Conservation (phyloP, 2,888 invertebrate genomes). For the Sialis fuliginosa region DNA sequence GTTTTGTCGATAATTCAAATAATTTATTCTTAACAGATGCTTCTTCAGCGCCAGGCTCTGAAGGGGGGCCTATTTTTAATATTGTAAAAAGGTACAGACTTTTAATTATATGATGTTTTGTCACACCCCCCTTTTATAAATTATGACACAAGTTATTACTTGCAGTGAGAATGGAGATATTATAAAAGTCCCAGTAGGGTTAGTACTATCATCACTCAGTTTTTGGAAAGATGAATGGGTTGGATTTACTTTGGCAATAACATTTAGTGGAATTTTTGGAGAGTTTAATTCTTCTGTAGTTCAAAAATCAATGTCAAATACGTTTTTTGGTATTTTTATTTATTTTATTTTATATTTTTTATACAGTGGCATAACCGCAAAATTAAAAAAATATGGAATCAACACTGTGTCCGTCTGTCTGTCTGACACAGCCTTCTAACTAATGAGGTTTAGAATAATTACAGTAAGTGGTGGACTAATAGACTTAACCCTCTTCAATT, state of each 20-base stretch:
- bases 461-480: too few species aligned
- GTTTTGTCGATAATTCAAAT: slow-evolving; percentile 30
- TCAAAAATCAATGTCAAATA: too few species aligned
- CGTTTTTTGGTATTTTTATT: too few species aligned
- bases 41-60: slow-evolving; percentile 37
- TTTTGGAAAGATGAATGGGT: slow-evolving; percentile 30
- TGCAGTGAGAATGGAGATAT: not conserved
- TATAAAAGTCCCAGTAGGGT: slow-evolving; percentile 1
- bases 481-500: too few species aligned
- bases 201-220: slow-evolving; percentile 2
- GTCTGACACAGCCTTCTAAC: too few species aligned
- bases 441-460: too few species aligned
- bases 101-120: not conserved
- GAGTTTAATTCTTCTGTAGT: slow-evolving; percentile 1
- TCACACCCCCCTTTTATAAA: not conserved
- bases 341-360: too few species aligned
- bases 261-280: slow-evolving; percentile 24
- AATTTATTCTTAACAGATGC: slow-evolving; percentile 38
- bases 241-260: slow-evolving; percentile 38
- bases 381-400: too few species aligned
- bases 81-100: not conserved
- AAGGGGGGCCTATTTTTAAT: slow-evolving; percentile 40
- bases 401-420: too few species aligned
- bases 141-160: not conserved
- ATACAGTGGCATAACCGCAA: too few species aligned